Base-by-base conservation (phyloP, 2,797 vertebrate genomes). In the Neostethus bicornis region DNA sequence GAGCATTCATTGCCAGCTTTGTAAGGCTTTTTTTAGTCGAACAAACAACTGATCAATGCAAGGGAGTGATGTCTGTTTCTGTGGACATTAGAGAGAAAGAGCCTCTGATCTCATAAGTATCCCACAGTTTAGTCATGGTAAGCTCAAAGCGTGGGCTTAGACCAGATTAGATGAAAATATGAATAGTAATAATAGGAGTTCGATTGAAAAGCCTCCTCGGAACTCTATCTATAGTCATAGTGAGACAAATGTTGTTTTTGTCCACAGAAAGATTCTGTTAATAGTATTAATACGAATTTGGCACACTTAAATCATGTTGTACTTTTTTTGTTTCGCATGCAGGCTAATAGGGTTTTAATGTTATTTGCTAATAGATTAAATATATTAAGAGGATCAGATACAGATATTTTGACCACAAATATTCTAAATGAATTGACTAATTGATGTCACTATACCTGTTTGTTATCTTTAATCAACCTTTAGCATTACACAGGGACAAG, bases 151-250 rank as follows among this genome's bases (percentile, higher is more conserved):
- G 34, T 51, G 77, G 69, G 78, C 79, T 81, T 70, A 74, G 45
- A 52, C 19, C 51, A 74, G 73, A 75, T 77, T 76, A 68, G 54
- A 58, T 59, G 26, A 61, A 75, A 77, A 63, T 73, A 65, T 48
- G 25, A 58, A 48, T 16, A 75, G 66, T 63, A 67, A 75, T 75
- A 51, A 74, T 47, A 61, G 62, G 70, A 42, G 51, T 73, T 68
- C 37, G 59, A 35, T 39, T 31, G 51, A 63, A 55, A 39, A 23
- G 35, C 51, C 16, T 53, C 43, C 1, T 2, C 16, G 56, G n/a
- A 55, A 62, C 47, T 42, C 4, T 26, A 9, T 61, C 43, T 35
- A 21, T 41, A 48, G 53, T 50, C 29, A 46, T 16, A 23, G 25
- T 20, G 32, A 37, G 23, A 16, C 7, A 28, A 41, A 29, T 1